Percentiles rank a stretch among this genome's conserved stretches.
These are phyloP conservation scores for Bergia puertoricense DNA, from an alignment of 92 coral and sea anemone species.

Conservation along the genomic window DNA sequence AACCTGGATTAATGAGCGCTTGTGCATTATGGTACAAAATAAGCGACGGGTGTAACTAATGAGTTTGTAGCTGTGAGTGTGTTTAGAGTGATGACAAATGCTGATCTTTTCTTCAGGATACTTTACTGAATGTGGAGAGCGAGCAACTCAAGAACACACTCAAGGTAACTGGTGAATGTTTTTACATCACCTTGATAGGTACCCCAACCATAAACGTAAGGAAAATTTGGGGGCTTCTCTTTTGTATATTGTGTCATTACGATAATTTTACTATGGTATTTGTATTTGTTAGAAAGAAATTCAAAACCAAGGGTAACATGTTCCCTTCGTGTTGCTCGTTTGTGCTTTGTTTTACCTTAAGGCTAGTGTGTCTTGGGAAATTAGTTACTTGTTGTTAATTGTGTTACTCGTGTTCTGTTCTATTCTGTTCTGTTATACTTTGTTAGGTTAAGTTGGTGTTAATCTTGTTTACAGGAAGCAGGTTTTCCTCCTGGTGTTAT, in stretches of 20 bases:
- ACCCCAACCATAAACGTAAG: too few species aligned
- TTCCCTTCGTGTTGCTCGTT: too few species aligned
- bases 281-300: too few species aligned
- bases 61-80: not conserved
- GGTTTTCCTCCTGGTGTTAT: slow-evolving; percentile 95
- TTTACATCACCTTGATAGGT: not conserved
- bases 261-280: too few species aligned
- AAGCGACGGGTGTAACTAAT: not conserved
- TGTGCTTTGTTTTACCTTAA: too few species aligned
- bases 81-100: not conserved
- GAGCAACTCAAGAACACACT: slow-evolving; percentile 86
- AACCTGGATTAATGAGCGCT: too few species aligned
- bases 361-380: too few species aligned
- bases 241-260: not conserved
- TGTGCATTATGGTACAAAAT: not conserved
- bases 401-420: not conserved
- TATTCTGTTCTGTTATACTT: not conserved
- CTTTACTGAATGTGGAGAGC: slow-evolving; percentile 77
- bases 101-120: slow-evolving; percentile 61
- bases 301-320: too few species aligned
- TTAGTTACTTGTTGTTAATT: too few species aligned
- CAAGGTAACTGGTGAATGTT: slow-evolving; percentile 56
- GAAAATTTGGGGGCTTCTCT: not conserved
- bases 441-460: not conserved
- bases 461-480: slow-evolving; percentile 72